phyloP scores from a whole-genome alignment of 37 sponge, comb jelly and placozoan species.

The Lycopodina hypogea region DNA sequence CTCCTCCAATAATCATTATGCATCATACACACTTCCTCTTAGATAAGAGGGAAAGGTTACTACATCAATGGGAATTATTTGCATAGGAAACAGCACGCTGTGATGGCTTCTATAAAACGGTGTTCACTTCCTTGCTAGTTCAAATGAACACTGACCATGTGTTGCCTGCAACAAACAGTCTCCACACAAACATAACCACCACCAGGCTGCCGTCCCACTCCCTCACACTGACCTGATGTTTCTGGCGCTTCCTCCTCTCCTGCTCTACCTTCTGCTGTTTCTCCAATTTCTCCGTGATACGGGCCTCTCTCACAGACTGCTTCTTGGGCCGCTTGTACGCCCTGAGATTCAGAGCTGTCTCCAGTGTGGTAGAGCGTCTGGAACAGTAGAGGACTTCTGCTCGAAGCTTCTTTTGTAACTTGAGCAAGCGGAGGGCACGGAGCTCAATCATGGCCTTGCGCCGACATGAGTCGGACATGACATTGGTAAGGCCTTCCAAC shows the following conservation, averaged over 20 bases:
- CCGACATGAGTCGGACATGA: constrained; percentile 44
- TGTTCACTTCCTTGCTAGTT: too few relatives aligned
- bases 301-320: constrained; percentile 93
- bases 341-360: constrained; percentile 93
- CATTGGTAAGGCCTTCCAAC: constrained; percentile 53
- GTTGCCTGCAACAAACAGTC: too few relatives aligned
- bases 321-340: constrained; percentile 92
- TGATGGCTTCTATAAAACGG: too few relatives aligned
- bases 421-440: constrained; percentile 81
- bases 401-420: constrained; percentile 93
- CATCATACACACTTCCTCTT: too few relatives aligned
- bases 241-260: constrained; percentile 82
- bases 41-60: too few relatives aligned
- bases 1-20: too few relatives aligned
- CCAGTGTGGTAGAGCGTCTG: constrained; percentile 88
- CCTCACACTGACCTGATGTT: too few relatives aligned
- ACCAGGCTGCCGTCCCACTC: too few relatives aligned
- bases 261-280: constrained; percentile 94
- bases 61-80: too few relatives aligned
- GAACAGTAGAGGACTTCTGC: constrained; percentile 72
- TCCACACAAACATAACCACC: too few relatives aligned
- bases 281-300: constrained; percentile 96
- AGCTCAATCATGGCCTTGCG: constrained; percentile 87
- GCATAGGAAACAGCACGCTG: too few relatives aligned
- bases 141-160: too few relatives aligned